phyloP scores from a whole-genome alignment of 1,140 invertebrate species.

The Nylanderia fulva region DNA sequence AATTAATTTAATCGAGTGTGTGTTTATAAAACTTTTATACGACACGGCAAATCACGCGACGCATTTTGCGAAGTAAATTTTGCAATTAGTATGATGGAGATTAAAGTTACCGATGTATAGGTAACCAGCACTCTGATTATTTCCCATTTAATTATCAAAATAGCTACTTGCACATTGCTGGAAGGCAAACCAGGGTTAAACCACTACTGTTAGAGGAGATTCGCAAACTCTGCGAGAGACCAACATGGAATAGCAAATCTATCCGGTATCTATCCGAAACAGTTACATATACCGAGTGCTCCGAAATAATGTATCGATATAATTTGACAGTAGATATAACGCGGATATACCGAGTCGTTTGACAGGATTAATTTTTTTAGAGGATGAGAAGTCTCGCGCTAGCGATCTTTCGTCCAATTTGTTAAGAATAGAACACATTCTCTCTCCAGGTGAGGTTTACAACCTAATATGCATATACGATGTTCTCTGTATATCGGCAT shows the following conservation, averaged over 20 bases:
- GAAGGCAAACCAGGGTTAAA: slow-evolving; percentile 18
- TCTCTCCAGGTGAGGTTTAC: neutral
- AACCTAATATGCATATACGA: slow-evolving; percentile 1
- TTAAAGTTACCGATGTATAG: slow-evolving; percentile 21
- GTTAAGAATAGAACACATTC: neutral
- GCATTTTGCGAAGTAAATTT: neutral
- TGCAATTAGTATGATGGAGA: neutral
- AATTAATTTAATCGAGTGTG: slow-evolving; percentile 29
- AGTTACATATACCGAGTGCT: neutral
- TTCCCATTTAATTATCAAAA: slow-evolving; percentile 48
- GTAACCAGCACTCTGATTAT: neutral
- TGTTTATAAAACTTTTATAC: neutral
- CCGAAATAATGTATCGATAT: neutral
- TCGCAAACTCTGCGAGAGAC: slow-evolving; percentile 9
- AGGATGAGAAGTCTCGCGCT: neutral
- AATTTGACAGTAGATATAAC: slow-evolving; percentile 4
- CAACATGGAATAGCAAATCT: slow-evolving; percentile 2
- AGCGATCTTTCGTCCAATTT: neutral
- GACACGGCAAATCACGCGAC: neutral
- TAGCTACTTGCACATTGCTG: neutral
- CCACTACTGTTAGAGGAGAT: neutral
- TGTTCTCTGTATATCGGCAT: neutral
- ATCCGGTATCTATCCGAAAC: neutral
- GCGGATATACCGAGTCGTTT: neutral
- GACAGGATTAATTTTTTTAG: neutral